A percentile compares a stretch with the other conserved stretches of the same genome.
Conservation (phyloP, 2,797 vertebrate genomes). For the Carapus acus region DNA sequence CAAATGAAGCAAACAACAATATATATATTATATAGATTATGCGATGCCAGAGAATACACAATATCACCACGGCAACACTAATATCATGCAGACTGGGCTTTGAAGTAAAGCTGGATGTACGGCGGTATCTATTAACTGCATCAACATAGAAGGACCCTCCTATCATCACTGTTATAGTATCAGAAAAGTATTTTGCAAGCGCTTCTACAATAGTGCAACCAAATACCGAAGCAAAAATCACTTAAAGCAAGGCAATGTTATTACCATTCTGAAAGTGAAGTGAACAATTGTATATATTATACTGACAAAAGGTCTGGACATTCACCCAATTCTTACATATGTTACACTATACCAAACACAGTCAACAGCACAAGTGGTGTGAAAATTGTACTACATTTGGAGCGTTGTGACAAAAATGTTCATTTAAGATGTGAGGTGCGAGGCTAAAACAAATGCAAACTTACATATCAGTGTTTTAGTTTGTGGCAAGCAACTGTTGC, state of each 20-base stretch:
- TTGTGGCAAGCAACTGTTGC: no score
- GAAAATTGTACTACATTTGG: conserved; percentile 17
- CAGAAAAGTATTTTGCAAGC: conserved; percentile 31
- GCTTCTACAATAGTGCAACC: conserved; percentile 40
- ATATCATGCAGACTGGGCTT: conserved; percentile 60
- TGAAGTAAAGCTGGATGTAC: conserved; percentile 60
- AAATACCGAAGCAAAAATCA: conserved; percentile 41
- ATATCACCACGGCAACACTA: conserved; percentile 26
- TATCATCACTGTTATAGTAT: conserved; percentile 30
- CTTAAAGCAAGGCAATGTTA: conserved; percentile 37
- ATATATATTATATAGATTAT: conserved; percentile 45
- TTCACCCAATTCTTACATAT: conserved; percentile 41
- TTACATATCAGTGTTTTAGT: no score
- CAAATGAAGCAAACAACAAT: conserved; percentile 47
- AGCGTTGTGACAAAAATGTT: conserved; percentile 15
- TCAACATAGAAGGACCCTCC: conserved; percentile 34
- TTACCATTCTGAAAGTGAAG: conserved; percentile 44
- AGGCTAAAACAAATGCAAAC: no score
- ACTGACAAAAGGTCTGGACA: conserved; percentile 46
- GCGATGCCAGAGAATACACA: conserved; percentile 33
- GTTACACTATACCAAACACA: conserved; percentile 43
- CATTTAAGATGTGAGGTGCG: no score
- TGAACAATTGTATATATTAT: conserved; percentile 43
- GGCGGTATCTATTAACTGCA: conserved; percentile 51
- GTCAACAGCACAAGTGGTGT: conserved; percentile 52